phyloP scores from a whole-genome alignment of 2,888 invertebrate species.

The Adelphocoris suturalis region DNA sequence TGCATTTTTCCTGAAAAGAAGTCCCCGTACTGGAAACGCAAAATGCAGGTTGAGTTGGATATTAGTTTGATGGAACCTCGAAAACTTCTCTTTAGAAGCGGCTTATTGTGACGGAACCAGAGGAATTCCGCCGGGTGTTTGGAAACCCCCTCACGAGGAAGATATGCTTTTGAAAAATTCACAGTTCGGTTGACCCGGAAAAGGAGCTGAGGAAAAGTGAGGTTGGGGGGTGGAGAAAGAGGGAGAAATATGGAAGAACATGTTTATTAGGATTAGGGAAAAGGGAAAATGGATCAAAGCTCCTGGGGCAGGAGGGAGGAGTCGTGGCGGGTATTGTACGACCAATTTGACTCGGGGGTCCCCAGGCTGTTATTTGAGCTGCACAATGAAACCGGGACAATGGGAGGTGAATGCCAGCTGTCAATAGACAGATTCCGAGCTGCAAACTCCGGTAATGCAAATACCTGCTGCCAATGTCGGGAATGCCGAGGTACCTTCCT shows the following conservation, averaged over 20 bases:
- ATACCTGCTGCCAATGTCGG: constrained; percentile 50
- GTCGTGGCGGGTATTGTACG: constrained; percentile 50
- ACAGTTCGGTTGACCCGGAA: constrained; percentile 61
- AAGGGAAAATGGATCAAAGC: constrained; percentile 50
- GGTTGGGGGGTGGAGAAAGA: neutral
- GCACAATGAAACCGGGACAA: constrained; percentile 57
- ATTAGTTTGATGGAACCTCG: constrained; percentile 41
- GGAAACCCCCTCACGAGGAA: neutral
- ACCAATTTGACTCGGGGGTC: constrained; percentile 55
- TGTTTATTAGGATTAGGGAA: constrained; percentile 66
- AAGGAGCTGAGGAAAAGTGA: neutral
- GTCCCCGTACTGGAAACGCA: neutral
- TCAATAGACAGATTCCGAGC: constrained; percentile 58
- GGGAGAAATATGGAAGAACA: constrained; percentile 45
- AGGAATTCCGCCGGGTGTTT: constrained; percentile 4
- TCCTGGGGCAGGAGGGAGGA: neutral
- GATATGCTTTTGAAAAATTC: constrained; percentile 66
- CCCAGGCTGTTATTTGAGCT: constrained; percentile 58
- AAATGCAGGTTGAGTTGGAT: constrained; percentile 30
- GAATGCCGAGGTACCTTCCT: neutral
- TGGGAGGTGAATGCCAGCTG: constrained; percentile 60
- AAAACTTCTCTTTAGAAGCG: neutral
- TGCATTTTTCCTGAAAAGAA: neutral
- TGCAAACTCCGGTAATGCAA: constrained; percentile 56
- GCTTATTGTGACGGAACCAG: constrained; percentile 34